Evolutionary conservation across 92 coral and sea anemone genomes (phyloP).

Genomic region (Chrysogorgia sp.): DNA sequence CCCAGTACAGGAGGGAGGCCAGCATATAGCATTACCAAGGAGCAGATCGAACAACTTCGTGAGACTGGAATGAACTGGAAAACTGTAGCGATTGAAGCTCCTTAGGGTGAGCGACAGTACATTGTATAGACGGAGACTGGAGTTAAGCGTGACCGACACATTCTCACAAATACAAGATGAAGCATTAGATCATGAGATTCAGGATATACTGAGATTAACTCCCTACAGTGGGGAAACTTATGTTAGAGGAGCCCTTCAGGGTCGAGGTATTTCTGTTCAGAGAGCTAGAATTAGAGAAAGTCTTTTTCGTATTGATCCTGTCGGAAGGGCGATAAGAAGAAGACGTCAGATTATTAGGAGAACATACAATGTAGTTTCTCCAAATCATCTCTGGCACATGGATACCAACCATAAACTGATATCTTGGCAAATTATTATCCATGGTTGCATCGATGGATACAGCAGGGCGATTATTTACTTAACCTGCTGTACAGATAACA

Average conservation of each 20-base stretch:
- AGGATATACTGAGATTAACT: constrained; percentile 52
- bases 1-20: too few species aligned
- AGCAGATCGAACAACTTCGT: too few species aligned
- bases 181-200: constrained; percentile 55
- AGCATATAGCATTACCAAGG: constrained; percentile 71
- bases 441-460: too few species aligned
- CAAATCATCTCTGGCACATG: too few species aligned
- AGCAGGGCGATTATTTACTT: constrained; percentile 37
- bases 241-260: constrained; percentile 70
- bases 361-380: too few species aligned
- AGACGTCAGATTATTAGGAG: too few species aligned
- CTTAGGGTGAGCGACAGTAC: constrained; percentile 38
- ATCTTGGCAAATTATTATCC: constrained; percentile 26
- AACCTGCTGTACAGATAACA: too few species aligned
- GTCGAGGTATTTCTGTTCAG: constrained; percentile 66
- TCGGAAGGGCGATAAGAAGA: too few species aligned
- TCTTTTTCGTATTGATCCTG: too few species aligned
- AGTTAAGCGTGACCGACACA: constrained; percentile 52
- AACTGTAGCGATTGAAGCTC: constrained; percentile 44
- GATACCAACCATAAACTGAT: constrained; percentile 28
- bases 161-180: constrained; percentile 64
- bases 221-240: constrained; percentile 70
- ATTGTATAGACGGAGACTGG: constrained; percentile 56
- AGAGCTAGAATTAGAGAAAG: too few species aligned
- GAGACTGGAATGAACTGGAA: too few species aligned